Conservation (phyloP, 2,888 invertebrate species). For the Unio pictorum region DNA sequence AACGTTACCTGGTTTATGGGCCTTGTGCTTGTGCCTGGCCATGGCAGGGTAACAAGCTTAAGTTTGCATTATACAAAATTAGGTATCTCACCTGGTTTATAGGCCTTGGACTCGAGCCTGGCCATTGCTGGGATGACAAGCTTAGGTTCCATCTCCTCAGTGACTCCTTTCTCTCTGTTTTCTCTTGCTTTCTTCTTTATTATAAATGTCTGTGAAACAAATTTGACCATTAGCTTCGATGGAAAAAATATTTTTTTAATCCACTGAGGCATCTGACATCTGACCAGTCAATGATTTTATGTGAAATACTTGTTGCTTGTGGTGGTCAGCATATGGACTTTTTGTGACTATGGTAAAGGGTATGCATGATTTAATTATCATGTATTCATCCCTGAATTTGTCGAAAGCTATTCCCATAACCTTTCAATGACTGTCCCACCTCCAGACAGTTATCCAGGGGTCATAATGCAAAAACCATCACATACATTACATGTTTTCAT, state of each 20-base stretch:
- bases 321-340: no score
- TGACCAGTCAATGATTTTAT: no score
- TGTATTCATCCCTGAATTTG: no score
- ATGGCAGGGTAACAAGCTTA: conserved; percentile 68
- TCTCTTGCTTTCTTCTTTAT: conserved; percentile 67
- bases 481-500: no score
- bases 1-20: conserved; percentile 68
- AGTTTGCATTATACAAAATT: conserved; percentile 18
- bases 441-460: no score
- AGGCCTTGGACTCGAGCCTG: conserved; percentile 67
- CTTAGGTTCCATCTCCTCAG: conserved; percentile 51
- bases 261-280: neutral
- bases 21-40: conserved; percentile 65
- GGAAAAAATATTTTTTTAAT: neutral
- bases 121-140: conserved; percentile 70
- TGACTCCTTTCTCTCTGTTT: conserved; percentile 37
- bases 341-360: no score
- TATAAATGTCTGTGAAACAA: conserved; percentile 65
- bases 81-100: conserved; percentile 67
- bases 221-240: neutral
- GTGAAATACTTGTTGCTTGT: no score
- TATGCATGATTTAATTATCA: no score
- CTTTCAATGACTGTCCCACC: no score
- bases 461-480: no score
- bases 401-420: no score